These are phyloP conservation scores for Anadara kagoshimensis DNA, from an alignment of 1,140 invertebrate genomes.

Conservation along the genomic window DNA sequence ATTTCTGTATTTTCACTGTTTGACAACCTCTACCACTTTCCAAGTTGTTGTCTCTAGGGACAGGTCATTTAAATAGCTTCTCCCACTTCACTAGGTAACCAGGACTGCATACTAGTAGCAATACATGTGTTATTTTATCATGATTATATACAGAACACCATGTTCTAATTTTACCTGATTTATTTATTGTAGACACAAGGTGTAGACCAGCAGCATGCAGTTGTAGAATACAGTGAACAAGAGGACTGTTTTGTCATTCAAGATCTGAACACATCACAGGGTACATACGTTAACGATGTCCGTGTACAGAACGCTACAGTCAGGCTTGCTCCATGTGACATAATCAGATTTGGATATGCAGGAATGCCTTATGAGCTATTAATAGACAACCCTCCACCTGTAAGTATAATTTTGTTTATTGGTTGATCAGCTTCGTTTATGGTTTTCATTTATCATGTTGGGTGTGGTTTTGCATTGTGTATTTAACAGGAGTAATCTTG, in stretches of 20 bases:
- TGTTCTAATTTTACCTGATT: slow-evolving; percentile 1
- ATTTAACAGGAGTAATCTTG: background rate
- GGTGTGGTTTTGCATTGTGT: background rate
- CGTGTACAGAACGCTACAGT: slow-evolving; percentile 73
- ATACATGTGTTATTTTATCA: too few relatives aligned
- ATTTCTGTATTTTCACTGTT: too few relatives aligned
- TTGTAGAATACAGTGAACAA: slow-evolving; percentile 71
- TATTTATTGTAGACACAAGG: slow-evolving; percentile 56
- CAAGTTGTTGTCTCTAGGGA: too few relatives aligned
- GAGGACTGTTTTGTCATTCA: slow-evolving; percentile 72
- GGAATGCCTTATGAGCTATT: slow-evolving; percentile 66
- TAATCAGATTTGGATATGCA: slow-evolving; percentile 70
- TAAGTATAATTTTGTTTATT: slow-evolving; percentile 32
- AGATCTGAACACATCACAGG: slow-evolving; percentile 72
- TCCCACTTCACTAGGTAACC: too few relatives aligned
- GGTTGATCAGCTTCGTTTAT: background rate
- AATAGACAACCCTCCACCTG: slow-evolving; percentile 57
- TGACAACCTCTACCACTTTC: too few relatives aligned
- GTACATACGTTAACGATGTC: slow-evolving; percentile 74
- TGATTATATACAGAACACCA: too few relatives aligned
- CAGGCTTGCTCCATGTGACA: slow-evolving; percentile 69
- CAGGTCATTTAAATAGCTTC: too few relatives aligned
- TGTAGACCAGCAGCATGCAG: slow-evolving; percentile 71
- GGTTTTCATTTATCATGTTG: background rate
- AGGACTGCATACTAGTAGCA: background rate